Base-by-base conservation (phyloP, 1,140 invertebrate species). In the Diachasma alloeum region DNA sequence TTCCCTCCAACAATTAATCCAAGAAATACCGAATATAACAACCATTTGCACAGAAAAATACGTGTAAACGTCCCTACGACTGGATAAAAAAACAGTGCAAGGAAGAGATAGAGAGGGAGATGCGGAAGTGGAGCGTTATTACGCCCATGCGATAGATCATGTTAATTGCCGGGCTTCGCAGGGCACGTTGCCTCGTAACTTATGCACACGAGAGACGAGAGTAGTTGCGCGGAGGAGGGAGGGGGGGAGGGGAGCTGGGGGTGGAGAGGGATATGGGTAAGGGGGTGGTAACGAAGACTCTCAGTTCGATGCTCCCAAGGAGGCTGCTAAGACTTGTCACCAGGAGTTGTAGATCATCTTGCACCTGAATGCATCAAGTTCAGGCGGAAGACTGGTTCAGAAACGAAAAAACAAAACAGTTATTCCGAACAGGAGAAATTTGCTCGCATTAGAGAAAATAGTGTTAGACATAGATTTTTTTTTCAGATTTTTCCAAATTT, bases 131-230 rank as follows among this genome's bases (percentile, higher is more conserved):
- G 74, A 78, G 82, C 82, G 85, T 86, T 87, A 87, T 87, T 86
- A 87, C 86, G 84, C 85, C 79, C 81, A 81, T 75, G 81, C 84
- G 80, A 86, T 87, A 87, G 83, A 87, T 87, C 86, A 87, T 80
- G 83, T 86, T 87, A 87, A 87, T 87, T 87, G 85, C 85, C 75
- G 81, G 78, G 79, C 77, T 85, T 63, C 80, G 81, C 81, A 80
- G 83, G 80, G 81, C 84, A 86, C 86, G 86, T 85, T 82, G 82
- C 80, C 37, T 82, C 82, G 81, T 87, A 87, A 87, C 76, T 87
- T 86, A 87, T 82, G 81, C 75, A 68, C 70, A 74, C 67, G 70
- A 53, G 67, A 74, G 70, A 67, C 24, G 44, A 39, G 46, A 69
- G 74, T 66, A 56, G 59, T 72, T 42, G 22, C n/a, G n/a, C n/a